Base-by-base conservation (phyloP, 2,797 vertebrate genomes). In the Megaceryle alcyon region DNA sequence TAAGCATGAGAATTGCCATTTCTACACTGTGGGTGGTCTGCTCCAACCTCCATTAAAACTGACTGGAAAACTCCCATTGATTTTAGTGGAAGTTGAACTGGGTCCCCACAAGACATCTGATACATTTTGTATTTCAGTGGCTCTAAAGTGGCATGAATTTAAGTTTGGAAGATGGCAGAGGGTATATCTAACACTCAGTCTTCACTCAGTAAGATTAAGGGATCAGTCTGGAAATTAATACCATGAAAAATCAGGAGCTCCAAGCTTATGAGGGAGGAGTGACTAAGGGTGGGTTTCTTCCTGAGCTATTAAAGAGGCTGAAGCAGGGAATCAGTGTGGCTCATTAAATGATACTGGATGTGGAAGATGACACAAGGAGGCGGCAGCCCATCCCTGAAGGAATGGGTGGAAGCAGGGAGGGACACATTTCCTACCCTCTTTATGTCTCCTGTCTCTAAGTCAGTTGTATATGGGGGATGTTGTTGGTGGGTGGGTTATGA, bases 391-490 rank as follows among this genome's bases (percentile, higher is more conserved):
- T 14, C 1, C 9, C 28, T 4, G 4, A 19, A 82, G 56, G n/a
- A 72, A 9, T 3, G 8, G 9, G 39, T 59, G 16, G 33, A 61
- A 70, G 26, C 37, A 82, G 28, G 43, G 15, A 86, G 31, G 26
- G 3, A 17, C 17, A 21, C 7, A 31, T 71, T 89, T 91, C 31
- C 21, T 59, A 29, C 9, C 23, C 7, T 61, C 25, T 51, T 35
- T 29, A 4, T 41, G n/a, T 56, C 29, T 65, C 18, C 69, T 83
- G 78, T 25, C 37, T 54, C 57, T 78, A 65, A 89, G 89, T 72
- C 16, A 44, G 7, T 37, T 9, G 13, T 19, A 37, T 5, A 20
- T 0, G 29, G 29, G 12, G 23, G 2, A 5, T 9, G 12, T 3
- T 12, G 19, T 20, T 21, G 23, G 23, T 33, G 20, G 8, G 11